These are phyloP conservation scores for Bombycilla garrulus DNA, from an alignment of 2,113 vertebrate species.

Conservation along the genomic window DNA sequence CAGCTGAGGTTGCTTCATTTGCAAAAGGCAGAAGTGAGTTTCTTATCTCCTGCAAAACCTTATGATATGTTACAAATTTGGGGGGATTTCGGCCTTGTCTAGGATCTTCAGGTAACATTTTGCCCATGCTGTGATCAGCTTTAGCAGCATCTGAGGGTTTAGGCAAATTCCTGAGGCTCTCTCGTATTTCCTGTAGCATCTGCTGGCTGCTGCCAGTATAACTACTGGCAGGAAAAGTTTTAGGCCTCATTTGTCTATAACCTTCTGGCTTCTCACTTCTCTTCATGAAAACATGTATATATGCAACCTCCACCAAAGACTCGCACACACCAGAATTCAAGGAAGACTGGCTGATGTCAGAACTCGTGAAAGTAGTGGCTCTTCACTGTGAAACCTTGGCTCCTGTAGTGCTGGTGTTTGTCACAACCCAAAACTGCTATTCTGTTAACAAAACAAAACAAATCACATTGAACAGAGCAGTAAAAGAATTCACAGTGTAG, in stretches of 20 bases:
- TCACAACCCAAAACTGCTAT: background rate
- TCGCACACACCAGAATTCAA: constrained; percentile 37
- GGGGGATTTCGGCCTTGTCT: constrained; percentile 87
- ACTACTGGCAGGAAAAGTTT: constrained; percentile 96
- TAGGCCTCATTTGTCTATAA: constrained; percentile 97
- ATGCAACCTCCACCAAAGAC: constrained; percentile 70
- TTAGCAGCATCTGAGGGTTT: constrained; percentile 89
- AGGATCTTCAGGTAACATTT: constrained; percentile 83
- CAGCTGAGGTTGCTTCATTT: constrained; percentile 79
- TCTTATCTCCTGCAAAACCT: constrained; percentile 93
- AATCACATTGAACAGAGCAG: background rate
- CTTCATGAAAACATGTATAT: constrained; percentile 96
- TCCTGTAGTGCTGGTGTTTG: background rate
- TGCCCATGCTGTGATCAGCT: constrained; percentile 76
- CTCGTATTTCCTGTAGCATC: constrained; percentile 97
- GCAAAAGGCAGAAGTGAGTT: constrained; percentile 92
- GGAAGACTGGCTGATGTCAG: constrained; percentile 20
- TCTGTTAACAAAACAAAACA: constrained; percentile 44
- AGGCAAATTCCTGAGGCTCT: constrained; percentile 92
- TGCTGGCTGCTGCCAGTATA: constrained; percentile 93
- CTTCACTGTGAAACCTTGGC: background rate
- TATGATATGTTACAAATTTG: constrained; percentile 88
- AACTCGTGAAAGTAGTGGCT: background rate
- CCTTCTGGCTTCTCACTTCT: constrained; percentile 96
- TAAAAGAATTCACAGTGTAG: background rate